phyloP scores from a whole-genome alignment of 2,113 vertebrate genomes.

The Cercopithecus mona region DNA sequence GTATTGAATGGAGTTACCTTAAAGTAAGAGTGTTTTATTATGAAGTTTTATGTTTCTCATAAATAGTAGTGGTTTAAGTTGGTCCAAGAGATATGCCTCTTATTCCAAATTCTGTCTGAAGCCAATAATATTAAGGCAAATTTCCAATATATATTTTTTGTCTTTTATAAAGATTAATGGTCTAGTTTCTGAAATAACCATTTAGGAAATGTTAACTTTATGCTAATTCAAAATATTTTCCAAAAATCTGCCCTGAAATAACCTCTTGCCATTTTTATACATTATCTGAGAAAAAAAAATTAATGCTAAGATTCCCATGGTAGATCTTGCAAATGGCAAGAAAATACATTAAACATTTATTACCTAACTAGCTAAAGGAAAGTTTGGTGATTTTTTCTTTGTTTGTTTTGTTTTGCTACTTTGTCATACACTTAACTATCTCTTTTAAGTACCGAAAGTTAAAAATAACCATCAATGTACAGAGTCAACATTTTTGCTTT shows the following conservation, averaged over 20 bases:
- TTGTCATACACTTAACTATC: background rate
- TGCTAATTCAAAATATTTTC: slow-evolving; percentile 63
- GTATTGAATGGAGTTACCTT: background rate
- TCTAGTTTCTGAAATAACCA: slow-evolving; percentile 63
- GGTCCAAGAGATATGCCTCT: background rate
- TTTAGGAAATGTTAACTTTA: slow-evolving; percentile 72
- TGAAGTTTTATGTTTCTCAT: background rate
- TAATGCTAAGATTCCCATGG: background rate
- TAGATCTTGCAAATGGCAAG: background rate
- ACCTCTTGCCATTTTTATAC: slow-evolving; percentile 46
- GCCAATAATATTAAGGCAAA: slow-evolving; percentile 9
- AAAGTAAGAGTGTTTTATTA: background rate
- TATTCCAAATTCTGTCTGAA: slow-evolving; percentile 34
- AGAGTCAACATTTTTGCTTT: slow-evolving; percentile 33
- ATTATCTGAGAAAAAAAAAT: background rate
- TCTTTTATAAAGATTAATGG: slow-evolving; percentile 68
- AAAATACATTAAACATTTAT: slow-evolving; percentile 11
- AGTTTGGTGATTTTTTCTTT: background rate
- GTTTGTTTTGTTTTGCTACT: background rate
- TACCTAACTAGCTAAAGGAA: background rate
- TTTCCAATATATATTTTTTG: background rate
- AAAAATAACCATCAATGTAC: slow-evolving; percentile 7
- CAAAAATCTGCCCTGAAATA: slow-evolving; percentile 58
- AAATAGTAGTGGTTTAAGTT: background rate
- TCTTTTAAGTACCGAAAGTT: slow-evolving; percentile 17